Evolutionary conservation across 2,113 vertebrate genomes (phyloP), one percentile per base, ranked within the genome.

Genomic region (Macquaria ambigua): DNA sequence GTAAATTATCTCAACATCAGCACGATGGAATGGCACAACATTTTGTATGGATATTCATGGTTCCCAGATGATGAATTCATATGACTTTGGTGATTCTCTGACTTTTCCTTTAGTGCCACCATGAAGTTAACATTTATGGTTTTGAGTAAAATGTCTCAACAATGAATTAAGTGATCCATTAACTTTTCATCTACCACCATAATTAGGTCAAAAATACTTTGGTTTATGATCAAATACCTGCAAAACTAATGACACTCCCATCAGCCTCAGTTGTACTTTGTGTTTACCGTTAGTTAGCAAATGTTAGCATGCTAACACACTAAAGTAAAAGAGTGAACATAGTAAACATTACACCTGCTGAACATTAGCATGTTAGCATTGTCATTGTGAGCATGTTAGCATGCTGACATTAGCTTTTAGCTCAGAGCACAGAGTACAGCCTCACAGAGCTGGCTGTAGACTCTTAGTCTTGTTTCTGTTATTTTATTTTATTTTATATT

Each of bases 41-140:
- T 31, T 69, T n/a, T 69, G 2, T 56, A 41, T 48, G 63, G 28
- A 63, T 58, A 71, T 50, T 83, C 8, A 50, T 76, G n/a, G 20
- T n/a, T 52, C 28, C 31, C 20, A 37, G 12, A 52, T 5, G 12
- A 69, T 64, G 3, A 21, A 15, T 48, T 56, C 20, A 50, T 31
- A 12, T 20, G 25, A 48, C 58, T 61, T 39, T 64, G 4, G 10
- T 20, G 9, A 23, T 63, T 63, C 37, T 39, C 5, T 6, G 37
- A 39, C 37, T 39, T 39, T 39, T 39, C 39, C 62, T 39, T 23
- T 39, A 23, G 4, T 12, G 6, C 39, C 5, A 39, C 25, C 9
- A 37, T 46, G 64, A 68, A 14, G 56, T 16, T 59, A n/a, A 48
- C 4, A 28, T 15, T 41, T 5, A 9, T 48, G 66, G 14, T 28